Percentiles rank a stretch among this genome's conserved stretches.
These are phyloP conservation scores for Todiramphus chloris DNA, from an alignment of 2,113 vertebrate species.

Conservation along the genomic window DNA sequence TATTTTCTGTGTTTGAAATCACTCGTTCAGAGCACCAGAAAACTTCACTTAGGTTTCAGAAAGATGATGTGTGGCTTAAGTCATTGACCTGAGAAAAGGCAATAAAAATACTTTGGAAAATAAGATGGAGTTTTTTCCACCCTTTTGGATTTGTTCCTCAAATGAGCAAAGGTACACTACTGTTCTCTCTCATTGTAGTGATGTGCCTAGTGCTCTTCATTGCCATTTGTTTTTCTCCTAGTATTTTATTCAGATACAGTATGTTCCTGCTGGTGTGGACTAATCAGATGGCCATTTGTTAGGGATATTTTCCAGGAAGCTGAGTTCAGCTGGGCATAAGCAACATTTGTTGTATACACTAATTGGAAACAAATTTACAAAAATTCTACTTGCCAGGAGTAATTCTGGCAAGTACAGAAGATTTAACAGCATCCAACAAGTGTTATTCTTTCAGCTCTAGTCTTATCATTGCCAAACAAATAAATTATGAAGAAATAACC, in stretches of 20 bases:
- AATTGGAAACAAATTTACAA: conserved; percentile 17
- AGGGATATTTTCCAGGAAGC: not conserved
- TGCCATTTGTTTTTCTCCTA: not conserved
- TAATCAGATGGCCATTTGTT: conserved; percentile 18
- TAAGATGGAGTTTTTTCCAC: not conserved
- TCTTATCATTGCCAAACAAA: not conserved
- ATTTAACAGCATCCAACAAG: not conserved
- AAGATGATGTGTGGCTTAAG: not conserved
- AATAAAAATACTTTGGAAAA: not conserved
- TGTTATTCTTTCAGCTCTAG: not conserved
- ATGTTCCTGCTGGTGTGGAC: not conserved
- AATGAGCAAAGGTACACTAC: not conserved
- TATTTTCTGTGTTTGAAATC: conserved; percentile 3
- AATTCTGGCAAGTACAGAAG: not conserved
- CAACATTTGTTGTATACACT: conserved; percentile 33
- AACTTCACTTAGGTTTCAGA: not conserved
- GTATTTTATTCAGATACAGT: not conserved
- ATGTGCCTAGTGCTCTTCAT: not conserved
- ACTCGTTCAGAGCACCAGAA: not conserved
- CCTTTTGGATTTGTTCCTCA: not conserved
- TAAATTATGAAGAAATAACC: not conserved
- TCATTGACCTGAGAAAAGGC: conserved; percentile 12
- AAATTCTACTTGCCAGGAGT: conserved; percentile 15
- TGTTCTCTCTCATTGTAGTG: not conserved
- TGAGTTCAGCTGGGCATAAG: not conserved